These are phyloP conservation scores for Phymanthus crucifer DNA, from an alignment of 92 coral and sea anemone species.

Conservation along the genomic window DNA sequence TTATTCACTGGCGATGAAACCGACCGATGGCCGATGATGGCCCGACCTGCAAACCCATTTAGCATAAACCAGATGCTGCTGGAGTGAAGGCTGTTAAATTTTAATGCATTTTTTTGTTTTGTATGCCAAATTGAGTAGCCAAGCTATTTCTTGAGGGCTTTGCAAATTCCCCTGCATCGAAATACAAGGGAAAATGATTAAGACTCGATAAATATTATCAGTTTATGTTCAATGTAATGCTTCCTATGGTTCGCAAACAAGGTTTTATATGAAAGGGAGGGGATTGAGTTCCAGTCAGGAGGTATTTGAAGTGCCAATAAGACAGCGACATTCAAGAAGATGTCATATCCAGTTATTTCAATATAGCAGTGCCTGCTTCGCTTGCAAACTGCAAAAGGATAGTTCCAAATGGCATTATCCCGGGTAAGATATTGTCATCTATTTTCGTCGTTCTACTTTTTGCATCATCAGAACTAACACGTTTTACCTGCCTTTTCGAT, in stretches of 20 bases:
- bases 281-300: background rate
- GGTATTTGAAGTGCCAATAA: background rate
- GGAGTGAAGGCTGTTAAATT: slow-evolving; percentile 45
- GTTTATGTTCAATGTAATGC: background rate
- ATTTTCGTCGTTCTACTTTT: background rate
- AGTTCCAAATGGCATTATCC: slow-evolving; percentile 19
- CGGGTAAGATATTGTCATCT: slow-evolving; percentile 23
- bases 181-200: background rate
- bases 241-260: slow-evolving; percentile 4
- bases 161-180: background rate
- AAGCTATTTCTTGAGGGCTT: slow-evolving; percentile 10
- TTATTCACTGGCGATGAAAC: background rate
- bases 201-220: background rate
- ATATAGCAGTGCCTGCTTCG: background rate
- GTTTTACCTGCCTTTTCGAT: background rate
- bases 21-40: background rate
- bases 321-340: slow-evolving; percentile 21
- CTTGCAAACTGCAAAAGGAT: slow-evolving; percentile 6
- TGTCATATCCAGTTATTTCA: slow-evolving; percentile 18
- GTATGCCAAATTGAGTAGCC: slow-evolving; percentile 47
- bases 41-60: slow-evolving; percentile 5
- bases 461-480: background rate
- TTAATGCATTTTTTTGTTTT: slow-evolving; percentile 48
- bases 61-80: slow-evolving; percentile 55
- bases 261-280: background rate